Evolutionary conservation across 2,888 invertebrate genomes (phyloP), one percentile per base, ranked within the genome.

Genomic region (Ophion costatus): DNA sequence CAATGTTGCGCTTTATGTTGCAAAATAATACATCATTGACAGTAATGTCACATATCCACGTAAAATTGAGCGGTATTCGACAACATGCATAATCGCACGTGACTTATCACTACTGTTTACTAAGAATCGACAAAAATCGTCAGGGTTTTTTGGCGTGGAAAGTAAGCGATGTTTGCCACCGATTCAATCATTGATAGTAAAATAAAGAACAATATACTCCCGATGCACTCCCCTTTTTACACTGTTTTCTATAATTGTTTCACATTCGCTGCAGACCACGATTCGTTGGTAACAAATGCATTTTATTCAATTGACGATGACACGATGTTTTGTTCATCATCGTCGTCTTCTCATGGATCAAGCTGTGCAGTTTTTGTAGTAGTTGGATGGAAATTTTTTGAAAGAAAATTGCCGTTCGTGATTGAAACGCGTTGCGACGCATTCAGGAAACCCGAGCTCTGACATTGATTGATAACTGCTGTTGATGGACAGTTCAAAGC

Each of bases 381-480:
- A 17, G 17, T 17, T 51, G 14, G 14, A 11, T 70, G 24, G 51
- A 42, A 56, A 24, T 29, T 11, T 2, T n/a, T 67, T 38, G 10
- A 63, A 63, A 10, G 56, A 14, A 67, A 76, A 81, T 82, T 82
- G 71, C 73, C 17, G 66, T 79, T 85, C 84, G 79, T 80, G 79
- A 76, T 82, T 5, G 20, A 56, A 51, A 75, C 67, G 51, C 17
- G 45, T 51, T 70, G 33, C 61, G 20, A 51, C 24, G 75, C 22
- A 75, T 75, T 56, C 69, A 51, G 56, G 5, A 24, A 24, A 33
- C 6, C 6, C 56, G 61, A 59, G 45, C 17, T 59, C 17, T n/a
- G 6, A 2, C 70, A 59, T 64, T 66, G 57, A 59, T 64, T 66
- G 57, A 59, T 73, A 33, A 51, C 42, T 11, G 67, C 45, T 61